A percentile compares a stretch with the other conserved stretches of the same genome.
phyloP scores from a whole-genome alignment of 2,888 invertebrate genomes.

The Eristalinus aeneus region DNA sequence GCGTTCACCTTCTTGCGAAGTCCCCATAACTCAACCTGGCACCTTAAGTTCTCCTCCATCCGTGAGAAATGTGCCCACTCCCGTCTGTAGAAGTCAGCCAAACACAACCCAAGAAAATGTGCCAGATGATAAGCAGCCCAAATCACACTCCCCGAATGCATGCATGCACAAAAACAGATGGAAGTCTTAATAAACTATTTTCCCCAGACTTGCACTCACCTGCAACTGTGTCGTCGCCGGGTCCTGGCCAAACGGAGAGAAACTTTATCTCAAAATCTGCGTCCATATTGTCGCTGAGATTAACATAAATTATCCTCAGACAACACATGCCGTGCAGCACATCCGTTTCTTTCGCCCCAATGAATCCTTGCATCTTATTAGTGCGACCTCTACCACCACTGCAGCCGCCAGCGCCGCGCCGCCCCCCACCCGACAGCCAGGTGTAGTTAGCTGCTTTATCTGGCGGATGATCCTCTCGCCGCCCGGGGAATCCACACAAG shows the following conservation, averaged over 20 bases:
- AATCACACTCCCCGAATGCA: constrained; percentile 34
- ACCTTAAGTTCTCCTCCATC: constrained; percentile 34
- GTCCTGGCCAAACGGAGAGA: constrained; percentile 37
- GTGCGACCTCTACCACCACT: constrained; percentile 11
- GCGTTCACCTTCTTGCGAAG: constrained; percentile 3
- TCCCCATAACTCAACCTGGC: constrained; percentile 57
- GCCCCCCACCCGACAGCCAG: background rate
- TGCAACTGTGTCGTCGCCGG: background rate
- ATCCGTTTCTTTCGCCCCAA: constrained; percentile 63
- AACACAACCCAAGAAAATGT: constrained; percentile 41
- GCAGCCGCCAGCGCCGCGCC: no score
- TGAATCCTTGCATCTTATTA: constrained; percentile 62
- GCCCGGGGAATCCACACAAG: background rate
- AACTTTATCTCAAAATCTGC: constrained; percentile 64
- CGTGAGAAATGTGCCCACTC: constrained; percentile 27
- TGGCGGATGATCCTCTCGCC: constrained; percentile 13
- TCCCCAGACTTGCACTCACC: background rate
- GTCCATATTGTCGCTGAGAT: constrained; percentile 69
- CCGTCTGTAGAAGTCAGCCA: constrained; percentile 2
- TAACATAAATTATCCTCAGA: constrained; percentile 68
- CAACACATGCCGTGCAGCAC: constrained; percentile 55
- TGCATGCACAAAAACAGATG: background rate
- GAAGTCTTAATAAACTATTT: background rate
- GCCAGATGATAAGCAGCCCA: constrained; percentile 60
- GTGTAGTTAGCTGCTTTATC: constrained; percentile 7